Evolutionary conservation across 1,140 invertebrate species (phyloP).

Genomic region (Drosophila fuyamai): DNA sequence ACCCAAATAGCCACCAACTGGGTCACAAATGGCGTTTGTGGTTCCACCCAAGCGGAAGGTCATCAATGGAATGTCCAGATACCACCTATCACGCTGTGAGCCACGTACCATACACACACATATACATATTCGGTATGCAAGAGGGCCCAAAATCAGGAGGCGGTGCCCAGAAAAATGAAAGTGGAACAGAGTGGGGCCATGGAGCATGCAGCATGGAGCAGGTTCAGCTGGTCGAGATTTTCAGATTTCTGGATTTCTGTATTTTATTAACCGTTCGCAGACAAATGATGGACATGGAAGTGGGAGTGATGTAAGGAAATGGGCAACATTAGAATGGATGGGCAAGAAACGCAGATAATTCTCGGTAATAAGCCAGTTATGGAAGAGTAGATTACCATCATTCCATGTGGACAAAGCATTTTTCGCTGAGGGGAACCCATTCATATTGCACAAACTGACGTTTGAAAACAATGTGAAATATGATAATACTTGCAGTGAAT

Average conservation of each 20-base stretch:
- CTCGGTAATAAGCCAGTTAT: slow-evolving; percentile 28
- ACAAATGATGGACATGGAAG: slow-evolving; percentile 6
- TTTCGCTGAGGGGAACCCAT: too few species aligned
- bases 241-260: slow-evolving; percentile 8
- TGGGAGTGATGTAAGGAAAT: slow-evolving; percentile 45
- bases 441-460: background rate
- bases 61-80: slow-evolving; percentile 30
- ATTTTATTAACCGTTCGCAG: slow-evolving; percentile 19
- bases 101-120: background rate
- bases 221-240: slow-evolving; percentile 23
- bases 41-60: slow-evolving; percentile 32
- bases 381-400: background rate
- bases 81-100: slow-evolving; percentile 5
- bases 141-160: slow-evolving; percentile 5
- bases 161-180: slow-evolving; percentile 39
- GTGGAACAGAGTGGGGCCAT: slow-evolving; percentile 25
- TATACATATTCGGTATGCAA: background rate
- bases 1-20: slow-evolving; percentile 39
- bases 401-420: background rate
- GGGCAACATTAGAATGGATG: slow-evolving; percentile 2
- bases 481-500: background rate
- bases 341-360: slow-evolving; percentile 13
- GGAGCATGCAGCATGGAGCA: background rate
- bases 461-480: background rate
- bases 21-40: slow-evolving; percentile 27